Percentiles rank a stretch among this genome's conserved stretches.
Evolutionary conservation across 1,140 invertebrate genomes (phyloP).

Genomic region (Tetramorium alpestre): DNA sequence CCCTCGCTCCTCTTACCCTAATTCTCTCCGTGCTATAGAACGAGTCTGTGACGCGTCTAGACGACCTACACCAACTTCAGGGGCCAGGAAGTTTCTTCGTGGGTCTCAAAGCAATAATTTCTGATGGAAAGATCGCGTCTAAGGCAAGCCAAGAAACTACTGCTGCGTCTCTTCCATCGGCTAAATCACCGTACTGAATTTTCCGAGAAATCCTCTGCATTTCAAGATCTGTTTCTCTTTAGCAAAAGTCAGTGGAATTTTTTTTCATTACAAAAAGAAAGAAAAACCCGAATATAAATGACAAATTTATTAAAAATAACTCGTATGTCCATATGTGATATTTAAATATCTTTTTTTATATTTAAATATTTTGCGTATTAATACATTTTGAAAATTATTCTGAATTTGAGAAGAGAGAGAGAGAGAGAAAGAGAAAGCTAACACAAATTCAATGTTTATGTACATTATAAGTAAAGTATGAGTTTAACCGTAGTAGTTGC

Average conservation of each 20-base stretch:
- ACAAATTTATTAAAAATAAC: neutral
- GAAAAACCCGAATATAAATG: neutral
- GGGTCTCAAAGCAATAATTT: slow-evolving; percentile 63
- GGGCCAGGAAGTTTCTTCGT: slow-evolving; percentile 44
- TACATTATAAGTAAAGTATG: slow-evolving; percentile 1
- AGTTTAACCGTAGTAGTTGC: slow-evolving; percentile 25
- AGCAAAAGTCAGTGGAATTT: slow-evolving; percentile 49
- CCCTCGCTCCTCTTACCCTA: slow-evolving; percentile 61
- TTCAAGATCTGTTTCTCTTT: slow-evolving; percentile 45
- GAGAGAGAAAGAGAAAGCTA: neutral
- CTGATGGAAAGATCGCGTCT: slow-evolving; percentile 51
- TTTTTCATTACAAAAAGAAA: slow-evolving; percentile 51
- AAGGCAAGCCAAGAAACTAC: slow-evolving; percentile 52
- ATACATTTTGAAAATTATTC: neutral
- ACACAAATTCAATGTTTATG: neutral
- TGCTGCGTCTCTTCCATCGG: slow-evolving; percentile 14
- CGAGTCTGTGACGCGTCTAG: slow-evolving; percentile 72
- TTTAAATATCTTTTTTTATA: neutral
- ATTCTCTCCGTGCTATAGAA: slow-evolving; percentile 47
- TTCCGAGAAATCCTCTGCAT: slow-evolving; percentile 22
- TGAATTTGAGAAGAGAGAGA: neutral
- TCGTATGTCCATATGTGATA: neutral
- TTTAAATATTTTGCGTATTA: neutral
- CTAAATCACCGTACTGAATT: slow-evolving; percentile 40
- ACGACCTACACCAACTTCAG: slow-evolving; percentile 72